Evolutionary conservation across 2,888 invertebrate genomes (phyloP), one percentile per base, ranked within the genome.

Genomic region (Clusia tigrina): DNA sequence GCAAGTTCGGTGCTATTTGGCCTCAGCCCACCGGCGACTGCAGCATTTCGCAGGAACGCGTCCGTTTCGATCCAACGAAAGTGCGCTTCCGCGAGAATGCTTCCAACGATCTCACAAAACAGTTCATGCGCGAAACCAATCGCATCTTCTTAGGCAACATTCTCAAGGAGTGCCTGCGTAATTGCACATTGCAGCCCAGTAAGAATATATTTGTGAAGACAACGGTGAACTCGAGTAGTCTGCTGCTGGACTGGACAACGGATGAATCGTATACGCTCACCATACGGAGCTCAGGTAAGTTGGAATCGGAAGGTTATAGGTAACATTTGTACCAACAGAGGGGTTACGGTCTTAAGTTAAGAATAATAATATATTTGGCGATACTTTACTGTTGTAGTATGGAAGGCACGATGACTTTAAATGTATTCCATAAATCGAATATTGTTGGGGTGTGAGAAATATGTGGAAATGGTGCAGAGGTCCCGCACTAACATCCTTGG

Each of bases 1-100:
- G 90, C 0, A 82, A 86, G 64, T 89, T 87, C 71, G 90, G 91
- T 0, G 86, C 88, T 0, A 84, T 91, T 17, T 92, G 91, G 91
- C 92, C 92, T 0, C 82, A 85, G 72, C 91, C 92, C 0, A 87
- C 88, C 1, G 85, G 85, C 0, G 86, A 85, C 0, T 85, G 85
- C 66, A 84, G 66, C 20, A 65, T 85, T 20, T 73, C 80, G 0
- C 75, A 83, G 54, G 73, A 78, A 1, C 78, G 87, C 0, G 84
- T 88, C 0, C 83, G 83, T 63, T 86, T 89, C 67, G 87, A 89
- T 77, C 88, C 89, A 0, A 86, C 85, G 73, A 86, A 84, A 71
- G 80, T 83, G 60, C 77, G 82, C 63, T 89, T 87, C 64, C 86
- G 88, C 72, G 79, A 88, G 17, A 80, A 84, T 38, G 84, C 86